A percentile compares a stretch with the other conserved stretches of the same genome.
Evolutionary conservation across 2,888 invertebrate species (phyloP).

Genomic region (Cactoblastis cactorum): DNA sequence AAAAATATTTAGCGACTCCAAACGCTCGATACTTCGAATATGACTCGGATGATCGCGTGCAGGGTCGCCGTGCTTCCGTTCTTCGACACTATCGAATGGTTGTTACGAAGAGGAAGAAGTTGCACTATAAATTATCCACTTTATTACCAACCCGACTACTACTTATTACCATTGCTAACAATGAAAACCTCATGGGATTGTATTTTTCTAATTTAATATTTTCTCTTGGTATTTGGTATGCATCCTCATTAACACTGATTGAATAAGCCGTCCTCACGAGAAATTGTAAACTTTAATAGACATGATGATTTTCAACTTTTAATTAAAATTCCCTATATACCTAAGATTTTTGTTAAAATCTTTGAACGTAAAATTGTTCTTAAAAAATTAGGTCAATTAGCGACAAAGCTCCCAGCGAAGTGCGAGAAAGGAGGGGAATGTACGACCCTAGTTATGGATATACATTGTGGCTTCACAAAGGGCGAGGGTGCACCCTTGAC

Average conservation of each 20-base stretch:
- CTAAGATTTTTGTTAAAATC: conserved; percentile 31
- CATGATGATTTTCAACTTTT: conserved; percentile 36
- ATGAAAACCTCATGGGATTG: neutral
- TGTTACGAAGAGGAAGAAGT: conserved; percentile 9
- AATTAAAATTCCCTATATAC: conserved; percentile 41
- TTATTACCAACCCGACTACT: neutral
- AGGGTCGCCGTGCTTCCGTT: conserved; percentile 7
- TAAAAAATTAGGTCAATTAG: conserved; percentile 71
- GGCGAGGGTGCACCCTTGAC: conserved; percentile 53
- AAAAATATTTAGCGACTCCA: conserved; percentile 47
- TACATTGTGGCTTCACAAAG: conserved; percentile 50
- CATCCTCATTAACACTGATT: neutral
- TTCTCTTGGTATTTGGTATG: neutral
- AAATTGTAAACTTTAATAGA: conserved; percentile 14
- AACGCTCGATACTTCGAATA: conserved; percentile 20
- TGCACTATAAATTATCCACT: conserved; percentile 3
- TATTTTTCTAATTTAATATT: conserved; percentile 17
- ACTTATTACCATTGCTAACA: neutral
- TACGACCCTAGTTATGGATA: conserved; percentile 43
- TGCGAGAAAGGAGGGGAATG: conserved; percentile 45
- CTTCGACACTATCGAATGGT: neutral
- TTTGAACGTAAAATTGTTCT: conserved; percentile 35
- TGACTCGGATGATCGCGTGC: conserved; percentile 10
- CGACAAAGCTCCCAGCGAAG: conserved; percentile 47
- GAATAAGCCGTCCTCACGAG: neutral